Percentiles rank a stretch among this genome's conserved stretches.
These are phyloP conservation scores for Trinorchestia longiramus DNA, from an alignment of 1,140 invertebrate species.

Conservation along the genomic window DNA sequence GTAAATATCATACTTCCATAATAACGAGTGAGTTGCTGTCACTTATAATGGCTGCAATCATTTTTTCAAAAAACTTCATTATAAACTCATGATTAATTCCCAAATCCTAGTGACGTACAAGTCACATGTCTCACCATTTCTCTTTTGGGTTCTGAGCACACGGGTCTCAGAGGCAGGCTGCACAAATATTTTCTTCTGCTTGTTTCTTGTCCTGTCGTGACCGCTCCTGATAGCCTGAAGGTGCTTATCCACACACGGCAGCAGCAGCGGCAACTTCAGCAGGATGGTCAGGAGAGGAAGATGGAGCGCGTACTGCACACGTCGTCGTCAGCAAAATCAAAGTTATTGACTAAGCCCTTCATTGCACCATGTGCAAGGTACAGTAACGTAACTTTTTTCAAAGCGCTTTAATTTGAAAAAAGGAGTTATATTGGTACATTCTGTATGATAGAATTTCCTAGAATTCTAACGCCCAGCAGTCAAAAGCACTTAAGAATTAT, in stretches of 20 bases:
- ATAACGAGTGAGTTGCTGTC: no score
- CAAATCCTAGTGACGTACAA: background rate
- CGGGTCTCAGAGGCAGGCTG: background rate
- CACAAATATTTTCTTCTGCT: background rate
- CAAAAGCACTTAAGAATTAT: background rate
- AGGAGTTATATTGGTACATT: no score
- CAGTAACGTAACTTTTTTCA: no score
- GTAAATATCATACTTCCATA: no score
- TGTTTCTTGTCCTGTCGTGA: background rate
- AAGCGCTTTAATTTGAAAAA: no score
- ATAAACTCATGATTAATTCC: no score
- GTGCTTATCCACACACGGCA: slow-evolving; percentile 44
- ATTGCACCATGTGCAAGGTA: background rate
- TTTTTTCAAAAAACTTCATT: no score
- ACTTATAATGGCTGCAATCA: no score
- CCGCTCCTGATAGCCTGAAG: slow-evolving; percentile 44
- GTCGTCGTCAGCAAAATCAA: background rate
- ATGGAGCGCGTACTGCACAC: slow-evolving; percentile 46
- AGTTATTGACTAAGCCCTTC: background rate
- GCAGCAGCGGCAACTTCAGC: slow-evolving; percentile 56
- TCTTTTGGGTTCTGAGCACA: background rate
- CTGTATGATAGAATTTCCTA: background rate
- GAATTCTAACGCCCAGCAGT: background rate
- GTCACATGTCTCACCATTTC: slow-evolving; percentile 15
- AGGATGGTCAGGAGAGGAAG: slow-evolving; percentile 49